Conservation (phyloP, 2,113 vertebrate genomes). For the Oenanthe melanoleuca region DNA sequence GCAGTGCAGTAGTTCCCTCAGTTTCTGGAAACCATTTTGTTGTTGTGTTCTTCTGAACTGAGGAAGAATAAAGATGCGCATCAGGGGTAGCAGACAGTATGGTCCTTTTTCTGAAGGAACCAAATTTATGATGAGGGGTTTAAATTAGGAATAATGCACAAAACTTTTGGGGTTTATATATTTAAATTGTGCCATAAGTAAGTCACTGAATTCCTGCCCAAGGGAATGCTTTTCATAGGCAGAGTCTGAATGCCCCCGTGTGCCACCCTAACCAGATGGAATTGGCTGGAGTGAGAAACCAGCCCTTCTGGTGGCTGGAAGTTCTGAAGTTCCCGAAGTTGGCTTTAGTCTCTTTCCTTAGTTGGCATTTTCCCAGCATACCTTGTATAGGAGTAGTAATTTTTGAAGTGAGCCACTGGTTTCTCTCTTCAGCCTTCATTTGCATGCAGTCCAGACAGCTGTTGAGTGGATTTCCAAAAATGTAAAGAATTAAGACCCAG, state of each 20-base stretch:
- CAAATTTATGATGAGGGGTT: not conserved
- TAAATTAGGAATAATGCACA: not conserved
- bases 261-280: not conserved
- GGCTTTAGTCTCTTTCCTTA: not conserved
- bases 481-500: not conserved
- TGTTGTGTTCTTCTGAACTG: not conserved
- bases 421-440: not conserved
- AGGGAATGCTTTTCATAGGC: not conserved
- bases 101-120: not conserved
- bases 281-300: not conserved
- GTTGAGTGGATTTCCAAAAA: not conserved
- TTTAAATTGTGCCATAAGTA: not conserved
- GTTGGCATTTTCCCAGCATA: not conserved
- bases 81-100: not conserved
- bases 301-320: not conserved
- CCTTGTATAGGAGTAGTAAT: not conserved
- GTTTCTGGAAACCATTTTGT: not conserved
- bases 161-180: fast-evolving
- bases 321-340: not conserved
- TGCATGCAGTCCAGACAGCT: not conserved
- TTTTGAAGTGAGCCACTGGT: not conserved
- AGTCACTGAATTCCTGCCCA: not conserved
- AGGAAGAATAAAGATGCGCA: not conserved
- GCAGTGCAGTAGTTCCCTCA: not conserved
- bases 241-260: not conserved